These are phyloP conservation scores for Harpagifer antarcticus DNA, from an alignment of 2,797 vertebrate species.

Conservation along the genomic window DNA sequence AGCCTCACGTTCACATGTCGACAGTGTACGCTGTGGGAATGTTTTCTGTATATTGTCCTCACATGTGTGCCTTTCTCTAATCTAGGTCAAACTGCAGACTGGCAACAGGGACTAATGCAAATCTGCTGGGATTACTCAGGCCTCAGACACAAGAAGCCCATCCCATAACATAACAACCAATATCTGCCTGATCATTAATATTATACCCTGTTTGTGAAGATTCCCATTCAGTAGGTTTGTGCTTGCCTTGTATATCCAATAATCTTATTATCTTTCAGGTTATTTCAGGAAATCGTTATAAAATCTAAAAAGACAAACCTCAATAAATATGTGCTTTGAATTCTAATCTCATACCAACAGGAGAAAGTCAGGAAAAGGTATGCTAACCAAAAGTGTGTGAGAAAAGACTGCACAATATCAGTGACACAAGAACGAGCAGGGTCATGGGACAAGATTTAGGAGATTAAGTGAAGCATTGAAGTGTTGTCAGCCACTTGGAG, in stretches of 20 bases:
- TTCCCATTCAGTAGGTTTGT: conserved; percentile 48
- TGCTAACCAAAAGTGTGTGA: conserved; percentile 22
- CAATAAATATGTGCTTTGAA: conserved; percentile 49
- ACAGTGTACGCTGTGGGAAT: conserved; percentile 54
- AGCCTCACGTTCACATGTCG: conserved; percentile 4
- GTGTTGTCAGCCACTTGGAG: conserved; percentile 29
- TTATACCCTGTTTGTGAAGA: conserved; percentile 44
- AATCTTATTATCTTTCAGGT: conserved; percentile 21
- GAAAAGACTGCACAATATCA: conserved; percentile 45
- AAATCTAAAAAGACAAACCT: conserved; percentile 7
- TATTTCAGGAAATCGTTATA: conserved; percentile 18
- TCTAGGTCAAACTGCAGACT: conserved; percentile 77
- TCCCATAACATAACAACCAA: conserved; percentile 25
- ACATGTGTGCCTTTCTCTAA: conserved; percentile 63
- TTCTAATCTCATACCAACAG: conserved; percentile 52
- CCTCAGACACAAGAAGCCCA: conserved; percentile 39
- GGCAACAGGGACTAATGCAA: conserved; percentile 58
- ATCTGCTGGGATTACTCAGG: conserved; percentile 80
- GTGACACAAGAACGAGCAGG: conserved; percentile 41
- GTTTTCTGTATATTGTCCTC: conserved; percentile 43
- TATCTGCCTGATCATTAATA: conserved; percentile 18
- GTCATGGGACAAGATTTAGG: conserved; percentile 63
- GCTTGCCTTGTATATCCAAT: conserved; percentile 38
- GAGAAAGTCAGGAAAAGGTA: neutral
- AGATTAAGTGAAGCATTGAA: conserved; percentile 54